Evolutionary conservation across 2,888 invertebrate genomes (phyloP).

Genomic region (Hemaris fuciformis): DNA sequence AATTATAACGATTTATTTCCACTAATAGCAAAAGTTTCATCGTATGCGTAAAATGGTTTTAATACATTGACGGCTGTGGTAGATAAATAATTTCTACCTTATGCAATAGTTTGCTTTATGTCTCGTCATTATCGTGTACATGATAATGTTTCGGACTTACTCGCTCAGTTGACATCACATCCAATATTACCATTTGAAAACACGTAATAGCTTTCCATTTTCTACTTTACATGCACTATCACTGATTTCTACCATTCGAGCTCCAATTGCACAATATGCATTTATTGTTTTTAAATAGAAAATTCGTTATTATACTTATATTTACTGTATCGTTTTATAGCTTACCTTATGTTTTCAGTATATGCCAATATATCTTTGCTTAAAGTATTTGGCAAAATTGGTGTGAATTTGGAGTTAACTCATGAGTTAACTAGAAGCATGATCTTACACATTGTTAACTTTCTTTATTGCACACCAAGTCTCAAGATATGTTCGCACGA

Average conservation of each 20-base stretch:
- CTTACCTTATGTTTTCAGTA: too few species aligned
- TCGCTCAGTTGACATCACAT: conserved; percentile 19
- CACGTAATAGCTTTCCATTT: conserved; percentile 40
- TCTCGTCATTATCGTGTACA: conserved; percentile 35
- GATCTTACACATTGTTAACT: conserved; percentile 8
- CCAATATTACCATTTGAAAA: conserved; percentile 13
- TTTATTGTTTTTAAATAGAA: neutral
- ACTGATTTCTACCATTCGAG: neutral
- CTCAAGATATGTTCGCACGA: conserved; percentile 54
- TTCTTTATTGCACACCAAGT: conserved; percentile 20
- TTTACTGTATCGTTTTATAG: neutral
- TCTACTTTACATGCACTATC: conserved; percentile 2
- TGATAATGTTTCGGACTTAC: conserved; percentile 38
- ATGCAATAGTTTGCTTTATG: conserved; percentile 28
- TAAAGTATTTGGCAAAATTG: neutral
- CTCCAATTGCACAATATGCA: conserved; percentile 8
- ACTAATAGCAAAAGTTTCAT: neutral
- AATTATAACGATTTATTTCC: neutral
- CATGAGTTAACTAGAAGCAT: neutral
- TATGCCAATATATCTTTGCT: neutral
- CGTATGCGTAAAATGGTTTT: neutral
- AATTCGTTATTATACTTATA: neutral
- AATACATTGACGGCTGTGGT: neutral
- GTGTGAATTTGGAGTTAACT: neutral
- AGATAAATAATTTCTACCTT: conserved; percentile 31